Base-by-base conservation (phyloP, 2,797 vertebrate genomes). In the Pipistrellus pygmaeus region DNA sequence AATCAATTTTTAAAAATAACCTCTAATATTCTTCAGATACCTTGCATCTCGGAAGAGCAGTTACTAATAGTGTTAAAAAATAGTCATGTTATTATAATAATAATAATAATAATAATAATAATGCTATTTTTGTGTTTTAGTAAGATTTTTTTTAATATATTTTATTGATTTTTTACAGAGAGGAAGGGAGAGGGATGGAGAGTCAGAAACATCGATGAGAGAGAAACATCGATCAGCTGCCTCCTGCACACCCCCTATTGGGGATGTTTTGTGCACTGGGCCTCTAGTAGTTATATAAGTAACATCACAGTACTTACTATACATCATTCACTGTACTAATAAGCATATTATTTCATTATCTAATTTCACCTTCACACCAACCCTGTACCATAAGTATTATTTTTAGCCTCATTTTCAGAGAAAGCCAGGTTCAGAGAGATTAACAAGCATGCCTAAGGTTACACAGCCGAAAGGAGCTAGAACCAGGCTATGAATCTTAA, bases 361-460 rank as follows among this genome's bases (percentile, higher is more conserved):
- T 87, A 66, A 78, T 75, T 68, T 86, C 80, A 91, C 72, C 46
- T 48, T 86, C 32, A 57, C 15, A 85, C 85, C 48, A 66, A 93
- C 14, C 35, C 53, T 85, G 25, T 77, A 27, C 69, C 20, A 2
- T 60, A 9, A 82, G 13, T 68, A 76, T 51, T 75, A 82, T 64
- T 91, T 92, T 91, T 46, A 88, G 84, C 53, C 46, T 91, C 62
- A 71, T 46, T 84, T 96, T 93, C 23, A 80, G 41, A 91, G 60
- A 94, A 90, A 90, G 38, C 73, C 88, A 88, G 77, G 25, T 32
- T 96, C 35, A 20, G 17, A 73, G 57, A 73, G 27, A 85, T 82
- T 38, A 78, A 77, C 51, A 91, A 84, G 20, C 69, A 82, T 20
- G 51, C 9, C 23, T 27, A 80, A 20, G 41, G 57, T 82, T 46